phyloP scores from a whole-genome alignment of 2,888 invertebrate genomes.

The Odontocolon sp. region DNA sequence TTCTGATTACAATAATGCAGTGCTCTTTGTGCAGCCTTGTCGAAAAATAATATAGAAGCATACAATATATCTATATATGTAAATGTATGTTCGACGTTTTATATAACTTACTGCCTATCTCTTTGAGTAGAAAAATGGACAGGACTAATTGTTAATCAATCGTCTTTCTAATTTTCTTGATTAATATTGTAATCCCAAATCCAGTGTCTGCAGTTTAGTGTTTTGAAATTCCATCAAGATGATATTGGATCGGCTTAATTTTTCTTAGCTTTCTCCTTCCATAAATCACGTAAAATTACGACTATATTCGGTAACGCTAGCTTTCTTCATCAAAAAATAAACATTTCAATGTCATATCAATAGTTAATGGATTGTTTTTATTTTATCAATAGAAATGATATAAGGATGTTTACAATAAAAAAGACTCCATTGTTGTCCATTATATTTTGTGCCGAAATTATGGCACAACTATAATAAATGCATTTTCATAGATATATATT shows the following conservation, averaged over 20 bases:
- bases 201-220: no score
- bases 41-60: slow-evolving; percentile 59
- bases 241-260: background rate
- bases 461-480: slow-evolving; percentile 59
- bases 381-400: slow-evolving; percentile 54
- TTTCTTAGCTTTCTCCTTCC: background rate
- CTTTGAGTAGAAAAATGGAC: slow-evolving; percentile 45
- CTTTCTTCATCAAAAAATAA: slow-evolving; percentile 20
- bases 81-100: slow-evolving; percentile 48
- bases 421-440: slow-evolving; percentile 37
- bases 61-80: slow-evolving; percentile 54
- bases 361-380: slow-evolving; percentile 38
- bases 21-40: slow-evolving; percentile 53
- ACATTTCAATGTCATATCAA: slow-evolving; percentile 32
- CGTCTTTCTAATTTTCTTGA: background rate
- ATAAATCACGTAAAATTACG: slow-evolving; percentile 11
- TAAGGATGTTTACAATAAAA: slow-evolving; percentile 59
- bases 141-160: slow-evolving; percentile 32
- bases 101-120: slow-evolving; percentile 36
- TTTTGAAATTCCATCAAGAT: no score
- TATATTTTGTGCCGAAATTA: slow-evolving; percentile 42
- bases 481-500: slow-evolving; percentile 44
- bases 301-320: slow-evolving; percentile 1
- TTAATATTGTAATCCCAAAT: no score
- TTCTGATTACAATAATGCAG: slow-evolving; percentile 53